A percentile compares a stretch with the other conserved stretches of the same genome.
Evolutionary conservation across 2,113 vertebrate genomes (phyloP).

Genomic region (Spea multiplicata): DNA sequence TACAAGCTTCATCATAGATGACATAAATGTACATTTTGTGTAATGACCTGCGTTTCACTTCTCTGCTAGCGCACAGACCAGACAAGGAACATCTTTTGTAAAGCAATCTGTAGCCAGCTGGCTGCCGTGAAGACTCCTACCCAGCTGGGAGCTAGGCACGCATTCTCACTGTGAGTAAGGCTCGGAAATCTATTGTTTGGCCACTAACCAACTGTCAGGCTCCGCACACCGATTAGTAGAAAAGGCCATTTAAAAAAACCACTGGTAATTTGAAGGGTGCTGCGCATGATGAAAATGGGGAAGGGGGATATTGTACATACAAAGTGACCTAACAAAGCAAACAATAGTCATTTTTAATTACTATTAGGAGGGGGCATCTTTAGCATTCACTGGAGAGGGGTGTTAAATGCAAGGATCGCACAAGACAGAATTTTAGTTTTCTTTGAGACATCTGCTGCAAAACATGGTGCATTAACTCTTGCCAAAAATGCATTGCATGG

Average conservation of each 20-base stretch:
- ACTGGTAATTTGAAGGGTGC: slow-evolving; percentile 10
- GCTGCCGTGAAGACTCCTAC: slow-evolving; percentile 28
- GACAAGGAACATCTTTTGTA: background rate
- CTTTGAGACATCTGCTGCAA: slow-evolving; percentile 23
- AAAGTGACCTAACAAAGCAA: slow-evolving; percentile 20
- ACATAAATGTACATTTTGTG: too few species aligned
- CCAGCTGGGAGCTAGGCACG: slow-evolving; percentile 40
- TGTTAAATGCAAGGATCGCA: background rate
- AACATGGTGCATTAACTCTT: slow-evolving; percentile 8
- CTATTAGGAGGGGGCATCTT: slow-evolving; percentile 4
- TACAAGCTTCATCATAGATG: too few species aligned
- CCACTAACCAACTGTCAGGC: slow-evolving; percentile 16
- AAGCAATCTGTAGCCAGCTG: slow-evolving; percentile 24
- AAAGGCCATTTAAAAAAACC: background rate
- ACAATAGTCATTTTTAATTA: slow-evolving; percentile 21
- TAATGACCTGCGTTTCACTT: background rate
- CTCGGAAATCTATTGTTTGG: slow-evolving; percentile 3
- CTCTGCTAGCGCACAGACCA: slow-evolving; percentile 9
- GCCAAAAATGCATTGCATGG: background rate
- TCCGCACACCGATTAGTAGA: background rate
- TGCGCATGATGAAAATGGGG: slow-evolving; percentile 5
- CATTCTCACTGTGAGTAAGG: slow-evolving; percentile 25
- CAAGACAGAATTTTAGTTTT: background rate
- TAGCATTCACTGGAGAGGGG: background rate
- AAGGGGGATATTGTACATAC: background rate